Evolutionary conservation across 2,113 vertebrate species (phyloP).

Genomic region (Athene cunicularia): DNA sequence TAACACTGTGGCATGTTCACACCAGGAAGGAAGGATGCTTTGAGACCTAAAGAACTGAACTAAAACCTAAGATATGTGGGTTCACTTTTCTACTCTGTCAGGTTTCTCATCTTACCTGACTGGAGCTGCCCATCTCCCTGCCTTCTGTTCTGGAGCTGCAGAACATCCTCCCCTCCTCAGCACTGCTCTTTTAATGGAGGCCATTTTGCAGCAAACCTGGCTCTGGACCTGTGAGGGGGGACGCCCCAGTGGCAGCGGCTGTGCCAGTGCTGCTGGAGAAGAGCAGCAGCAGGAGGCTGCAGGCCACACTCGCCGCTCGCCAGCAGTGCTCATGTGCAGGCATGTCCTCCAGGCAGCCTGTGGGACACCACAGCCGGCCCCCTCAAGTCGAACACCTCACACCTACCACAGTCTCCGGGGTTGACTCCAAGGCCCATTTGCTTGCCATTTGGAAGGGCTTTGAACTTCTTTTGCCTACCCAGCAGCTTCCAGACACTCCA

Average conservation of each 20-base stretch:
- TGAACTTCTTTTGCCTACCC: neutral
- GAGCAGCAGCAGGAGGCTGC: neutral
- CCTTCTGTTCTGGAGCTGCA: neutral
- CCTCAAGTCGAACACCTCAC: neutral
- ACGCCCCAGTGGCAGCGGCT: neutral
- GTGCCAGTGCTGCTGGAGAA: neutral
- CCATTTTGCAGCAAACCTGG: neutral
- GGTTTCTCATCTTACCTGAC: neutral
- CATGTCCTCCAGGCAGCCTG: neutral
- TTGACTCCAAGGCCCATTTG: neutral
- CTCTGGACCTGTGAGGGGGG: neutral
- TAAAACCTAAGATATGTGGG: neutral
- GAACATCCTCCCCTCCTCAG: neutral
- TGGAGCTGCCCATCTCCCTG: neutral
- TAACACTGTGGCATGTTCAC: neutral
- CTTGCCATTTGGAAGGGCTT: neutral
- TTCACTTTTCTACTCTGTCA: neutral
- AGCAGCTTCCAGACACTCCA: neutral
- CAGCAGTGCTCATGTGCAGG: fast-evolving
- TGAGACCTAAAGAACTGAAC: neutral
- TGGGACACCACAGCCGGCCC: neutral
- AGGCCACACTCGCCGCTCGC: neutral
- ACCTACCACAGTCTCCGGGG: neutral
- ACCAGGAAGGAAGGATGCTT: neutral
- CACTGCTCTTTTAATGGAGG: neutral